Evolutionary conservation across 2,113 vertebrate genomes (phyloP).

Genomic region (Triplophysa dalaica): DNA sequence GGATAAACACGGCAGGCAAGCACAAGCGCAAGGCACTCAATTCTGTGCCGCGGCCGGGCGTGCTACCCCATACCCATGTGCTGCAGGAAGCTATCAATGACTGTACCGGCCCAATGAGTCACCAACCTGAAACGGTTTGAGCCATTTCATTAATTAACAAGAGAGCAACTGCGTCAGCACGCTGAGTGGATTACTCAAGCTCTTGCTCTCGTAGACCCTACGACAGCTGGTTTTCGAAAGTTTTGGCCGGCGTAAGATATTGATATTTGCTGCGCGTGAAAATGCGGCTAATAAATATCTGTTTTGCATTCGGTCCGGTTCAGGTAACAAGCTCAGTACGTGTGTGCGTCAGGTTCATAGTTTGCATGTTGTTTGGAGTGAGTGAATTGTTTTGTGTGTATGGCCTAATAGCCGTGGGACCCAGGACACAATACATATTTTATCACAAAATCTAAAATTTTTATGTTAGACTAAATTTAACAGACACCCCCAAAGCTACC

Average conservation of each 20-base stretch:
- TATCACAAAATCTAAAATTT: no score
- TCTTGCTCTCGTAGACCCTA: background rate
- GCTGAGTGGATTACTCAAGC: slow-evolving; percentile 29
- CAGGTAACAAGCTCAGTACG: background rate
- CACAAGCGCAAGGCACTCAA: slow-evolving; percentile 41
- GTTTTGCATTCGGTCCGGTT: slow-evolving; percentile 10
- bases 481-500: no score
- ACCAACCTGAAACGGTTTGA: slow-evolving; percentile 31
- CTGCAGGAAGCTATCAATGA: slow-evolving; percentile 34
- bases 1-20: slow-evolving; percentile 61
- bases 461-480: no score
- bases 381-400: background rate
- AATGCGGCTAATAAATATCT: background rate
- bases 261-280: background rate
- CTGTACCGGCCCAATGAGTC: slow-evolving; percentile 27
- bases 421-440: background rate
- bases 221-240: slow-evolving; percentile 21
- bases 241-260: slow-evolving; percentile 1
- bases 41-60: slow-evolving; percentile 26
- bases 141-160: slow-evolving; percentile 35
- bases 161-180: slow-evolving; percentile 21
- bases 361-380: background rate
- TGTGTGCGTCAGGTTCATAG: background rate
- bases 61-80: slow-evolving; percentile 9
- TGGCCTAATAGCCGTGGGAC: background rate